phyloP scores from a whole-genome alignment of 2,797 vertebrate species.

The Heteromormyrus szaboi region DNA sequence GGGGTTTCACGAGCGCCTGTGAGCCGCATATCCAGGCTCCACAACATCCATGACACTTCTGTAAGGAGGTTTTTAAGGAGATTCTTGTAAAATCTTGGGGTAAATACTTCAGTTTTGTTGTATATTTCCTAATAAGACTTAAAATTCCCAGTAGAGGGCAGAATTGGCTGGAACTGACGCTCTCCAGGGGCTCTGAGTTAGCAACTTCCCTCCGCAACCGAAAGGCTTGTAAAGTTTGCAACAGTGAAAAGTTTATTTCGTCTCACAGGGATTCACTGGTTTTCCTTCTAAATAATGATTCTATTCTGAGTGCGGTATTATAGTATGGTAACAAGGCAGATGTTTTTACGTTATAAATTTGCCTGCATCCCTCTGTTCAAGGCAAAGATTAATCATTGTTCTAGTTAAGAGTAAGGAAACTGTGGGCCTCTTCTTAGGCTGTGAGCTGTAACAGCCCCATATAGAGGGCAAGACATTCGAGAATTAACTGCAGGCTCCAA shows the following conservation, averaged over 20 bases:
- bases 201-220: background rate
- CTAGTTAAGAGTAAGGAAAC: background rate
- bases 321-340: background rate
- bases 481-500: background rate
- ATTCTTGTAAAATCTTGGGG: background rate
- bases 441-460: background rate
- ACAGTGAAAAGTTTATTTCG: background rate
- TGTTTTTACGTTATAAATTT: background rate
- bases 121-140: background rate
- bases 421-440: background rate
- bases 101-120: background rate
- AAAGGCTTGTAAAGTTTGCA: background rate
- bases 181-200: background rate
- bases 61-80: background rate
- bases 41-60: background rate
- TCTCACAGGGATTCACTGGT: background rate
- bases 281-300: background rate
- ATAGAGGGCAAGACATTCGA: background rate
- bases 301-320: background rate
- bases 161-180: background rate
- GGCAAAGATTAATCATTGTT: background rate
- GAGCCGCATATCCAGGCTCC: background rate
- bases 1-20: background rate
- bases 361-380: background rate
- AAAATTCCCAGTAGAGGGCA: slow-evolving; percentile 26